phyloP scores from a whole-genome alignment of 2,113 vertebrate species.

The Psilopsiagon aurifrons region DNA sequence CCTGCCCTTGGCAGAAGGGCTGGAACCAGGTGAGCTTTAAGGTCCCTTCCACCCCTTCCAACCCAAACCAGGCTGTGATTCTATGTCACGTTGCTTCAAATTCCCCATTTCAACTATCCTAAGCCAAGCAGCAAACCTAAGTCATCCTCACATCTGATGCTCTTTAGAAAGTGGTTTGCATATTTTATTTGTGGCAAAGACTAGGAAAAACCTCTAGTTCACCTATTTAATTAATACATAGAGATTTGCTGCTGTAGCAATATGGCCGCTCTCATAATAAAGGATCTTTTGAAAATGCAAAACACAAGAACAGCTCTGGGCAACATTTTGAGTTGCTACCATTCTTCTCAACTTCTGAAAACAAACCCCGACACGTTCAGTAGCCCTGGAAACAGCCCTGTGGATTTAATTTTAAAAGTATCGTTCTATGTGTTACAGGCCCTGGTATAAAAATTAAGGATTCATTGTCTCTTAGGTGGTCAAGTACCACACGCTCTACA shows the following conservation, averaged over 20 bases:
- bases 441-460: neutral
- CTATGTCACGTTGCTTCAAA: neutral
- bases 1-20: neutral
- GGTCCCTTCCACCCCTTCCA: neutral
- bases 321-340: neutral
- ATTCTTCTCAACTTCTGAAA: neutral
- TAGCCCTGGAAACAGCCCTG: constrained; percentile 11
- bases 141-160: constrained; percentile 1
- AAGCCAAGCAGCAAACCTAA: neutral
- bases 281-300: neutral
- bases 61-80: neutral
- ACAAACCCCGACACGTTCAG: neutral
- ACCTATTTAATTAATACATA: neutral
- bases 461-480: neutral
- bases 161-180: neutral
- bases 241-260: neutral
- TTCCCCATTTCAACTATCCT: neutral
- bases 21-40: neutral
- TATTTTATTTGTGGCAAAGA: neutral
- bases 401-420: neutral
- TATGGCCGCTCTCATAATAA: constrained; percentile 20
- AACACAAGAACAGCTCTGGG: neutral
- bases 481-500: neutral
- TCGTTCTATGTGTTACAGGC: neutral
- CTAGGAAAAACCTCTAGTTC: neutral